These are phyloP conservation scores for Hydrozoanthus tunicans DNA, from an alignment of 64 coral and sea anemone genomes.

Conservation along the genomic window DNA sequence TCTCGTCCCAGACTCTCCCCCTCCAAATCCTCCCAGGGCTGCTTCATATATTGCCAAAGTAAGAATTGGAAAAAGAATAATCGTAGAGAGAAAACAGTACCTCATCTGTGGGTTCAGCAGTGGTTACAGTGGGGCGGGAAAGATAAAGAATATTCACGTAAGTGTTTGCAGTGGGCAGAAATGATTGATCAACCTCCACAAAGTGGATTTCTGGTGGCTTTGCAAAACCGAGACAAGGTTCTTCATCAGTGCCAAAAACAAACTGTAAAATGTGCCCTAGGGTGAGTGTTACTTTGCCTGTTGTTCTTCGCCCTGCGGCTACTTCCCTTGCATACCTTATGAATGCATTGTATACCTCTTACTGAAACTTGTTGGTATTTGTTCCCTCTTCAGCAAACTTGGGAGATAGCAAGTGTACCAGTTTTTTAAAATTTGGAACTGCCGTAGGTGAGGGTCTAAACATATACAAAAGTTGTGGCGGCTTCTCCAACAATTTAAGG, in stretches of 20 bases:
- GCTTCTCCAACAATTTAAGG: conserved; percentile 31
- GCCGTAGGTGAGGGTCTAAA: conserved; percentile 27
- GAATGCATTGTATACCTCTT: conserved; percentile 64
- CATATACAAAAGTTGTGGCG: conserved; percentile 39
- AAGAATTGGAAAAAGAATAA: conserved; percentile 61
- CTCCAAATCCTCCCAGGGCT: too few species aligned
- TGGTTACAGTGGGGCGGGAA: background rate
- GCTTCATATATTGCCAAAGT: conserved; percentile 64
- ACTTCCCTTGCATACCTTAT: conserved; percentile 56
- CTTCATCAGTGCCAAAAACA: conserved; percentile 65
- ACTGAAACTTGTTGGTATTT: conserved; percentile 50
- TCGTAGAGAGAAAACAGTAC: conserved; percentile 65
- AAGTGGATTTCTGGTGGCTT: conserved; percentile 39
- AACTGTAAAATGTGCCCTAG: conserved; percentile 65
- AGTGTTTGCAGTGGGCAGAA: conserved; percentile 48
- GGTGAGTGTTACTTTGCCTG: conserved; percentile 27
- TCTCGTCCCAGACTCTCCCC: too few species aligned
- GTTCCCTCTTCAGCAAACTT: conserved; percentile 57
- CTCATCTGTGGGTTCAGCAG: conserved; percentile 48
- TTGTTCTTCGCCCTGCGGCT: conserved; percentile 30
- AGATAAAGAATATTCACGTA: conserved; percentile 59
- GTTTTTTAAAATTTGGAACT: conserved; percentile 36
- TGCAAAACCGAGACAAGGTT: conserved; percentile 55
- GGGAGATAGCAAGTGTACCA: conserved; percentile 33
- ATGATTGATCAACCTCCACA: background rate